Base-by-base conservation (phyloP, 2,888 invertebrate species). In the Schizaphis graminum region DNA sequence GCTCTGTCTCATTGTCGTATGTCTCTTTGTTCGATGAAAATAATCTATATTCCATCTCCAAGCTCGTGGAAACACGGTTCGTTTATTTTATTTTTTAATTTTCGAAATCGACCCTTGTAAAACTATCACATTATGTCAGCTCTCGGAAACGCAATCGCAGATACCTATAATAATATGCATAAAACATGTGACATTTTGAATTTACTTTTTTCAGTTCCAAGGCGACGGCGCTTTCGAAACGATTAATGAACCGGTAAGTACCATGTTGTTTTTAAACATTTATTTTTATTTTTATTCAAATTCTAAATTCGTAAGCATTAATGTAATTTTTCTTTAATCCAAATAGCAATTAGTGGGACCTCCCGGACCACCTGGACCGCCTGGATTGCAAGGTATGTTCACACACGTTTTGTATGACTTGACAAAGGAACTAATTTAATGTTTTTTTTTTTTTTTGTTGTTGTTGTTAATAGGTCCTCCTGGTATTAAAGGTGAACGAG, bases 401-500 rank as follows among this genome's bases (percentile, higher is more conserved):
- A 98, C 95, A 96, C 98, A 94, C 3, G 1, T 77, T 77, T 41
- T 21, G 8, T 56, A 44, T 0, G 44, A 21, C 49, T 77, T 77
- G 24, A 53, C 7, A 53, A 47, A 86, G 35, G 47, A 1, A 24
- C 10, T 41, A 67, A 41, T 87, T 49, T 28, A 13, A 49, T 44
- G 35, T 24, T 87, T 44, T 21, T 26, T 24, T 61, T 24, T 61
- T 44, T 21, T 4, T 44, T 49, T 35, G 41, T 41, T 44, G 41
- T 61, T 28, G 5, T 13, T 56, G 35, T 0, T 85, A 47, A 16
- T 98, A 96, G 98, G 98, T 86, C 98, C 98, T 91, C 98, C 98
- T 88, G 98, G 98, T 95, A 98, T 98, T 95, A 97, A 97, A 96
- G 98, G 98, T 92, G 98, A 98, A 96, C 97, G 98, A 96, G 98